Base-by-base conservation (phyloP, 2,888 invertebrate genomes). In the Eristalis arbustorum region DNA sequence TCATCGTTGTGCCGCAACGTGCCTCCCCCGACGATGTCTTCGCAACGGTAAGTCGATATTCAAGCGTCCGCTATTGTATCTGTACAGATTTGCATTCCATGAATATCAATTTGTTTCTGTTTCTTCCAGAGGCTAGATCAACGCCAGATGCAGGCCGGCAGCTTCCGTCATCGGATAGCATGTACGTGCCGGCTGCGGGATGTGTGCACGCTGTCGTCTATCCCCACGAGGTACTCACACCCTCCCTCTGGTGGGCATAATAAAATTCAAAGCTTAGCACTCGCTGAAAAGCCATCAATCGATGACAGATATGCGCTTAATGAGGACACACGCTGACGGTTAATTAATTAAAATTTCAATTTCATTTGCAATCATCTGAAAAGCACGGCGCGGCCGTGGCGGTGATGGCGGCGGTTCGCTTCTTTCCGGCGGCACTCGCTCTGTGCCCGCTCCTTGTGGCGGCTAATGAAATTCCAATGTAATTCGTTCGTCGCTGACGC, bases 1-100 rank as follows among this genome's bases (percentile, higher is more conserved):
- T 88, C 88, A 89, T 79, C 87, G 82, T 31, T 89, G 89, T 81
- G 88, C 88, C 42, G 79, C 88, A 3, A 83, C 77, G 31, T 89
- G 89, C 73, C 81, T 89, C 61, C 89, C 89, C 6, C 72, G 78
- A 61, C 78, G 85, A 73, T 76, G 88, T 18, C 75, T 78, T 18
- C 71, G 81, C n/a, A 71, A 80, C 62, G 88, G 89, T 89, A 75
- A 84, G 88, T 80, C 56, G 34, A 64, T 68, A 31, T 63, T 1
- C n/a, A 18, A 31, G 23, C 5, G 57, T 22, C 6, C 2, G 63
- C 25, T 25, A n/a, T n/a, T 74, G 76, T 23, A 37, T 63, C 31
- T 56, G 56, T 72, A 67, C 37, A 74, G 79, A 83, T 82, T 88
- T 87, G 66, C 67, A 84, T 78, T 84, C 66, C 63, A 69, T 71